phyloP scores from a whole-genome alignment of 1,140 invertebrate species.

The Drosophila pseudoobscura region DNA sequence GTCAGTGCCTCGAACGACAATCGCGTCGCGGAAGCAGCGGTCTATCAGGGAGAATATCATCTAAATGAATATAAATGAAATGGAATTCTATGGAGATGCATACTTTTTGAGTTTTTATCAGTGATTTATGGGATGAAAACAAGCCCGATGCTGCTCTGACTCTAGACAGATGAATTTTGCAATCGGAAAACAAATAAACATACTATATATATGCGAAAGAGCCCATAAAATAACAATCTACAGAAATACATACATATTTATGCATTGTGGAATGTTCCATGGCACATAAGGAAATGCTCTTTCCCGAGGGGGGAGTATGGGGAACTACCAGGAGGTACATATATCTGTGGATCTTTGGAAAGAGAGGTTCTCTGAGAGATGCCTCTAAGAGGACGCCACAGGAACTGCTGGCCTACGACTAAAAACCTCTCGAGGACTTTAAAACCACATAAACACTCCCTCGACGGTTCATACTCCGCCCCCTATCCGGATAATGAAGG shows the following conservation, averaged over 20 bases:
- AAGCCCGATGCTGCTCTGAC: conserved; percentile 21
- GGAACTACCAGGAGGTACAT: no score
- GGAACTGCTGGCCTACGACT: no score
- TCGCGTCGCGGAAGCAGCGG: conserved; percentile 33
- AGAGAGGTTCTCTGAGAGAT: no score
- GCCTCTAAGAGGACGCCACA: no score
- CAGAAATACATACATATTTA: neutral
- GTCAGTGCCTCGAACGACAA: conserved; percentile 41
- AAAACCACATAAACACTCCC: no score
- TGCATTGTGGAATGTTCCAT: neutral
- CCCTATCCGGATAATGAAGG: no score
- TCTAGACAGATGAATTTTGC: conserved; percentile 21
- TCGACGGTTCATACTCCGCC: no score
- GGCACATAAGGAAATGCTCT: neutral
- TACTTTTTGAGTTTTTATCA: conserved; percentile 52
- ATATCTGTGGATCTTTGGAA: no score
- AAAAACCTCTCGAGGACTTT: no score
- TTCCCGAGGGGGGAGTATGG: neutral
- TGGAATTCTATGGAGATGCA: conserved; percentile 35
- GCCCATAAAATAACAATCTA: conserved; percentile 14
- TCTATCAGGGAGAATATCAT: conserved; percentile 34
- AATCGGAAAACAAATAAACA: conserved; percentile 29
- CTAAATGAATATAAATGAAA: conserved; percentile 57
- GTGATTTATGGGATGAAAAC: conserved; percentile 58
- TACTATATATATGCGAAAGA: conserved; percentile 15